Base-by-base conservation (phyloP, 2,797 vertebrate genomes). In the Tenualosa thibaudeaui region DNA sequence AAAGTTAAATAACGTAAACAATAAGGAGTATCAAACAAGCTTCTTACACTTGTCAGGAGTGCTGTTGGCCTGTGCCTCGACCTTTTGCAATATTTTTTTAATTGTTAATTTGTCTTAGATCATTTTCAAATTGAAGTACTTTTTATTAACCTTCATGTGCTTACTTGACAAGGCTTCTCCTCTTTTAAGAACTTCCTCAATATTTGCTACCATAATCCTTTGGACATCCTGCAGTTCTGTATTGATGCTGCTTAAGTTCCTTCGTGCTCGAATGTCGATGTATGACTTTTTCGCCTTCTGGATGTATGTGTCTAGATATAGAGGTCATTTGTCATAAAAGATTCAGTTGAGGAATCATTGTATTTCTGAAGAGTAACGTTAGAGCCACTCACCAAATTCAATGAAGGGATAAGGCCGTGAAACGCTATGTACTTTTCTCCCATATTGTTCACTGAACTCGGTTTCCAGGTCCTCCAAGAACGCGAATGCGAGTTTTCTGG, bases 201-300 rank as follows among this genome's bases (percentile, higher is more conserved):
- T 98, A 88, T 99, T 99, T 84, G 97, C 97, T 89, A 99, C 97
- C 98, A 99, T 98, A 83, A 99, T 99, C 86, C 96, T 97, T 93
- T 99, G 98, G 75, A 98, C 97, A 7, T 98, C 98, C 31, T 98
- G 97, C 17, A 99, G 92, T 90, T 99, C 97, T 43, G 96, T 97
- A 92, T 97, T 98, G 88, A 99, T 97, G 82, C 93, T 97, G 86
- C 96, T 96, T 62, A 98, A 86, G 91, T 98, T 98, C 92, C 97
- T 96, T 91, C 97, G 96, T 0, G 96, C 96, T 84, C 97, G 94
- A 89, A 96, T 96, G 84, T 99, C 98, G 5, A 97, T 93, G 91
- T 97, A 98, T 0, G 94, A 94, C 88, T 96, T 99, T 92, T 99
- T 98, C 81, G 96, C 96, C 94, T 98, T 99, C 94, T 99, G 98